Percentiles rank a stretch among this genome's conserved stretches.
Conservation (phyloP, 2,113 vertebrate genomes). For the Piprites chloris region DNA sequence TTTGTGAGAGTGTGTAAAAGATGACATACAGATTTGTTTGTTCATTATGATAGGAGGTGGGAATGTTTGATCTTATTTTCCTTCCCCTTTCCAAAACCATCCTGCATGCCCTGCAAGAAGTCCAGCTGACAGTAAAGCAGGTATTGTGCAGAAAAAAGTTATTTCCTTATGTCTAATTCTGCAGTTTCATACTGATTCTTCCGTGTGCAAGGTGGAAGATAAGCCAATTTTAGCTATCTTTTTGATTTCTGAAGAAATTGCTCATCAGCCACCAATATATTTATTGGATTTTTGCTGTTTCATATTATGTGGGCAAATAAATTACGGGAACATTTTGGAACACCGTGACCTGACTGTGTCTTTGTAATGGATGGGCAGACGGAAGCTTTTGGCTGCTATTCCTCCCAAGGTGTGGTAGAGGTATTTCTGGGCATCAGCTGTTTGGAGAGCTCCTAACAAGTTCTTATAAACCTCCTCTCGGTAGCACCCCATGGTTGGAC, state of each 20-base stretch:
- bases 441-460: not conserved
- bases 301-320: not conserved
- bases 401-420: not conserved
- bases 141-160: not conserved
- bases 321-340: not conserved
- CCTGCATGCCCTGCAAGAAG: not conserved
- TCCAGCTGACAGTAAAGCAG: not conserved
- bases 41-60: not conserved
- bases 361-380: not conserved
- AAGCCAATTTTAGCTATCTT: not conserved
- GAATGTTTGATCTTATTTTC: not conserved
- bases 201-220: not conserved
- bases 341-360: not conserved
- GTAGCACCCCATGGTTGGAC: not conserved
- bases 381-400: not conserved
- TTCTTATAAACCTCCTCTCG: not conserved
- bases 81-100: not conserved
- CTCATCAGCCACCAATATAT: not conserved
- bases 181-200: not conserved
- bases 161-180: constrained; percentile 2
- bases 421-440: not conserved
- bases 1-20: not conserved
- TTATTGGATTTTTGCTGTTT: not conserved
- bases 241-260: not conserved
- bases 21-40: not conserved